phyloP scores from a whole-genome alignment of 2,113 vertebrate genomes.

The Gopherus evgoodei region DNA sequence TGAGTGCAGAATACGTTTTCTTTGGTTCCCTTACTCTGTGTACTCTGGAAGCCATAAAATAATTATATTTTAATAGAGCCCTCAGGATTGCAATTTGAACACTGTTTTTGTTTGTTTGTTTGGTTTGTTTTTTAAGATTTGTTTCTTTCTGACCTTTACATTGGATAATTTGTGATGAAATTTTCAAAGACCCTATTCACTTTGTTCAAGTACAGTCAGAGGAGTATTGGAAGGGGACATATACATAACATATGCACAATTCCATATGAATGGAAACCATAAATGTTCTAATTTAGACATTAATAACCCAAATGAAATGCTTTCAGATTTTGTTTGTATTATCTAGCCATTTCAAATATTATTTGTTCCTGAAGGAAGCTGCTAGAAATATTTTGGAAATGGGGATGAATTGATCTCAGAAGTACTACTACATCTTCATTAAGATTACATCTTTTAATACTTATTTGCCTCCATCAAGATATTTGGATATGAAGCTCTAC shows the following conservation, averaged over 20 bases:
- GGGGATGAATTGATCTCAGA: background rate
- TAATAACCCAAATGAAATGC: rapidly evolving
- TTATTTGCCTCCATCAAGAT: background rate
- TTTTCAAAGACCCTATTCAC: background rate
- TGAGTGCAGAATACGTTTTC: background rate
- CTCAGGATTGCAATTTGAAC: background rate
- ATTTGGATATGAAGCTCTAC: background rate
- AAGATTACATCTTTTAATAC: background rate
- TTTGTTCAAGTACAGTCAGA: background rate
- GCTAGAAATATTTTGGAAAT: background rate
- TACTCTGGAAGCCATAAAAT: background rate
- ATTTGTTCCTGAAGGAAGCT: background rate
- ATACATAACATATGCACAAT: background rate
- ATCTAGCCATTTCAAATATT: background rate
- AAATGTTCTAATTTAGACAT: background rate
- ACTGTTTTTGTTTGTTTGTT: no score
- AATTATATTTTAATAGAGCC: background rate
- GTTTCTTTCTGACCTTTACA: background rate
- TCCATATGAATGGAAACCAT: background rate
- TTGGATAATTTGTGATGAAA: background rate
- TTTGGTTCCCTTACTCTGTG: background rate
- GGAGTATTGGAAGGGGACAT: rapidly evolving
- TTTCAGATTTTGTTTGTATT: background rate
- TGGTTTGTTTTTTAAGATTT: background rate
- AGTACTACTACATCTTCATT: background rate